Conservation (phyloP, 2,888 invertebrate species). For the Terebella lapidaria region DNA sequence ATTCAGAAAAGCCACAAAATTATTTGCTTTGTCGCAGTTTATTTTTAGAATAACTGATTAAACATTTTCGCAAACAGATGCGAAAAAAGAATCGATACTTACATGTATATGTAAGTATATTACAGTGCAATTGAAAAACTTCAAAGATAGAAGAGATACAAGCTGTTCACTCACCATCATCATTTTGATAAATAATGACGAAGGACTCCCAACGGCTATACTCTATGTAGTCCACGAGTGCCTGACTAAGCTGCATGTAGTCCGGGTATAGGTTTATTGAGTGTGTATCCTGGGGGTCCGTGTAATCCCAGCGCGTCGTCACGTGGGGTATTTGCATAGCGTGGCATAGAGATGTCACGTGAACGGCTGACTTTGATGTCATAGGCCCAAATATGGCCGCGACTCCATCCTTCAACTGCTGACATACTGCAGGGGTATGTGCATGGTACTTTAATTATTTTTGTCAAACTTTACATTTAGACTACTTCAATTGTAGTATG, state of each 20-base stretch:
- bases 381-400: conserved; percentile 81
- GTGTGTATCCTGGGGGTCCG: conserved; percentile 69
- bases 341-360: conserved; percentile 79
- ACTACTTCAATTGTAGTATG: too few relatives aligned
- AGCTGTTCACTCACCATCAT: conserved; percentile 55
- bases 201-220: conserved; percentile 76
- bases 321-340: conserved; percentile 81
- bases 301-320: conserved; percentile 74
- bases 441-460: too few relatives aligned
- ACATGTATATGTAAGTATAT: too few relatives aligned
- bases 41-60: too few relatives aligned
- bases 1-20: too few relatives aligned
- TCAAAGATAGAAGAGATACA: too few relatives aligned
- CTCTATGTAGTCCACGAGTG: conserved; percentile 74
- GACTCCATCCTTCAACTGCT: conserved; percentile 63
- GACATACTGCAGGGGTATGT: conserved; percentile 48
- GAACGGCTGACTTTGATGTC: conserved; percentile 64
- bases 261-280: conserved; percentile 75
- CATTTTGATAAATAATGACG: conserved; percentile 81
- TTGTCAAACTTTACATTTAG: too few relatives aligned
- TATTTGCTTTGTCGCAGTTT: too few relatives aligned
- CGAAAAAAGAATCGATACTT: too few relatives aligned
- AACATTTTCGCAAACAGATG: too few relatives aligned
- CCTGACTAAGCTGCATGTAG: conserved; percentile 71
- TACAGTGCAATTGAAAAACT: too few relatives aligned